phyloP scores from a whole-genome alignment of 2,797 vertebrate genomes.

The Chlorospingus semifuscus region DNA sequence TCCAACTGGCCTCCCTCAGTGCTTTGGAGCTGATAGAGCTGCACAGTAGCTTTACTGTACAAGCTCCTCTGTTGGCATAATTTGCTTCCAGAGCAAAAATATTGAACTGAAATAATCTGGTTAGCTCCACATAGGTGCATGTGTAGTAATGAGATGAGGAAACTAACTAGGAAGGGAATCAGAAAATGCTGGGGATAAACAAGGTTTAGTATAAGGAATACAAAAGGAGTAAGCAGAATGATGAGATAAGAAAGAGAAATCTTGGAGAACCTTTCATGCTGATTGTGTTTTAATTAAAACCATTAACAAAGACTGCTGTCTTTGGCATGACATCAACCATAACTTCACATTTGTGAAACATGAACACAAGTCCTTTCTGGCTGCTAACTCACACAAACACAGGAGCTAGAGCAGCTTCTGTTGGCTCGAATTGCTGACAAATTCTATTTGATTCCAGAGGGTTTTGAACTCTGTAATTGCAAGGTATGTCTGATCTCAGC shows the following conservation, averaged over 20 bases:
- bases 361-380: neutral
- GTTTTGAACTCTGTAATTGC: neutral
- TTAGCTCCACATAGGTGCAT: neutral
- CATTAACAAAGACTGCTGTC: neutral
- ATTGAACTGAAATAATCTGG: neutral
- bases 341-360: neutral
- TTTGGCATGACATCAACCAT: slow-evolving; percentile 15
- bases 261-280: neutral
- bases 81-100: neutral
- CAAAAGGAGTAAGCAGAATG: neutral
- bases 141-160: neutral
- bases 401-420: neutral
- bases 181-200: neutral
- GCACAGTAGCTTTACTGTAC: neutral
- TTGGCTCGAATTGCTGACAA: slow-evolving; percentile 13
- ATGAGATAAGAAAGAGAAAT: neutral
- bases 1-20: neutral
- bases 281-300: slow-evolving; percentile 30
- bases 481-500: slow-evolving; percentile 5
- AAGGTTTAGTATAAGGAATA: neutral
- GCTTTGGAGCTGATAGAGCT: neutral
- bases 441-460: neutral
- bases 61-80: neutral
- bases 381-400: neutral
- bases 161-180: neutral